These are phyloP conservation scores for Dufourea novaeangliae DNA, from an alignment of 1,140 invertebrate genomes.

Conservation along the genomic window DNA sequence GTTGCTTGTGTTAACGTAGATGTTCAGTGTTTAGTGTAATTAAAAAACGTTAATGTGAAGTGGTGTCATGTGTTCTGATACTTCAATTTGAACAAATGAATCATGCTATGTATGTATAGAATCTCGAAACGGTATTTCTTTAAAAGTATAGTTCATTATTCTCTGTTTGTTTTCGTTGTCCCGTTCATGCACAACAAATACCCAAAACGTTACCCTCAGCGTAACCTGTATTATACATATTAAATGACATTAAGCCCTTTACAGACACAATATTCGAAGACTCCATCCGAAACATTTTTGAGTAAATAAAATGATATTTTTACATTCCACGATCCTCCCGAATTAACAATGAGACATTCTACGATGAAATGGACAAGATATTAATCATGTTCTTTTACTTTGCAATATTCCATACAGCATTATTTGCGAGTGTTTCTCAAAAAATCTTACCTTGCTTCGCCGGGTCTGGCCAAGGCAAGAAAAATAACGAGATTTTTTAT, in stretches of 20 bases:
- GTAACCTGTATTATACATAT: background rate
- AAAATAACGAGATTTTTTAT: conserved; percentile 69
- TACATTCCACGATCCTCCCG: background rate
- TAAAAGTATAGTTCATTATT: background rate
- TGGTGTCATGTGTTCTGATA: too few species aligned
- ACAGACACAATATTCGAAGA: background rate
- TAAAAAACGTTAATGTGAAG: background rate
- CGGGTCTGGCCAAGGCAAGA: conserved; percentile 75
- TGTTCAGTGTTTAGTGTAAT: background rate
- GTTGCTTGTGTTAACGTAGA: background rate
- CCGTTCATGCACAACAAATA: background rate
- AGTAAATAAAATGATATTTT: background rate
- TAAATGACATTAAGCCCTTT: background rate
- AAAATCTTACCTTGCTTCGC: conserved; percentile 77
- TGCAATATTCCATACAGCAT: conserved; percentile 50
- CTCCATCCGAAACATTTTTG: background rate
- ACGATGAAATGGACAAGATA: background rate
- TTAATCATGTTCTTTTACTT: background rate
- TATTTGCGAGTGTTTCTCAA: conserved; percentile 52
- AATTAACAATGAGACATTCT: background rate
- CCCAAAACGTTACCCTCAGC: background rate
- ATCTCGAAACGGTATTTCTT: background rate
- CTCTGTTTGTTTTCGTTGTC: background rate
- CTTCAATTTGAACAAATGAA: too few species aligned
- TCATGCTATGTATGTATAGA: background rate